These are phyloP conservation scores for Gonatopus flavifemur DNA, from an alignment of 1,140 invertebrate genomes.

Conservation along the genomic window DNA sequence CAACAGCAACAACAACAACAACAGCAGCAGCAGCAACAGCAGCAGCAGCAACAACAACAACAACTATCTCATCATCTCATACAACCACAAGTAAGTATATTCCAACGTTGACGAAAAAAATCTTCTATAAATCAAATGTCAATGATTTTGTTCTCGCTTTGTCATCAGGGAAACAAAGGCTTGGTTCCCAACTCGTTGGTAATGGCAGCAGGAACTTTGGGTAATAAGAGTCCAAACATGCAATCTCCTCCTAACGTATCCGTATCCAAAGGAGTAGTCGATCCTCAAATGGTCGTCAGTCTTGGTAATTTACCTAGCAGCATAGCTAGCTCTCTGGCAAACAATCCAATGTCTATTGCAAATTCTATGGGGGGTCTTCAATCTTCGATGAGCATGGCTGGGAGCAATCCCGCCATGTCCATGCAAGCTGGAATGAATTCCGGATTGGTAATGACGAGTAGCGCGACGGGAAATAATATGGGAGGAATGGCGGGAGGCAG, in stretches of 20 bases:
- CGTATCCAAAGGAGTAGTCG: conserved; percentile 62
- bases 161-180: conserved; percentile 69
- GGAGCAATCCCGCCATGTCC: conserved; percentile 64
- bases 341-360: conserved; percentile 63
- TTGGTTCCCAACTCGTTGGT: conserved; percentile 70
- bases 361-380: conserved; percentile 60
- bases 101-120: background rate
- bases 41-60: conserved; percentile 62
- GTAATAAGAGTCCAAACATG: conserved; percentile 78
- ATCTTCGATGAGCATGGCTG: conserved; percentile 64
- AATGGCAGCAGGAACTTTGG: conserved; percentile 70
- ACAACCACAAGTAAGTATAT: conserved; percentile 58
- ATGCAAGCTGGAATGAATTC: conserved; percentile 63
- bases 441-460: conserved; percentile 60
- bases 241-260: conserved; percentile 79
- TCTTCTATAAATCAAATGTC: background rate
- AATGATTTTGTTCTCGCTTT: conserved; percentile 1
- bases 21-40: conserved; percentile 52
- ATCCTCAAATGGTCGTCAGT: conserved; percentile 61
- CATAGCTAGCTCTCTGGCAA: conserved; percentile 61
- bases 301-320: conserved; percentile 63
- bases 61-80: conserved; percentile 69
- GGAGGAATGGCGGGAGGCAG: conserved; percentile 65
- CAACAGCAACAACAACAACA: conserved; percentile 35
- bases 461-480: conserved; percentile 50